Evolutionary conservation across 2,113 vertebrate species (phyloP).

Genomic region (Sander lucioperca): DNA sequence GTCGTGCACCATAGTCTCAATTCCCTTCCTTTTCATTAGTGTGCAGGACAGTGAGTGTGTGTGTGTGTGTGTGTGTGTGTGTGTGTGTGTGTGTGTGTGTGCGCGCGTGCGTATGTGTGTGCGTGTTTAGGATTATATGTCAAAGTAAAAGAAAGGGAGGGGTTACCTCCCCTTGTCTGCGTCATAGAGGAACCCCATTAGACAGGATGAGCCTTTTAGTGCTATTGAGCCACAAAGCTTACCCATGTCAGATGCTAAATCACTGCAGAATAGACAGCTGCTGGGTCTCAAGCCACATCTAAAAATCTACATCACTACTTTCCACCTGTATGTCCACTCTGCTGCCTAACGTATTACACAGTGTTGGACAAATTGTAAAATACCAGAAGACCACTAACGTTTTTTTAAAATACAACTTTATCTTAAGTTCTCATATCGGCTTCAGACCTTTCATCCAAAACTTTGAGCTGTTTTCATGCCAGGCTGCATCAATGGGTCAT

Average conservation of each 20-base stretch:
- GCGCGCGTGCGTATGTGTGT: slow-evolving; percentile 26
- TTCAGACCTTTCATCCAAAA: not conserved
- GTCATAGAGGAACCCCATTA: slow-evolving; percentile 84
- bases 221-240: slow-evolving; percentile 79
- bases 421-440: not conserved
- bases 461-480: not conserved
- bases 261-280: slow-evolving; percentile 71
- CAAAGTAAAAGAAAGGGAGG: slow-evolving; percentile 53
- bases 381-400: not conserved
- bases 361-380: not conserved
- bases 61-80: not conserved
- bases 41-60: slow-evolving; percentile 17
- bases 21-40: slow-evolving; percentile 76
- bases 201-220: slow-evolving; percentile 84
- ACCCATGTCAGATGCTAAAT: slow-evolving; percentile 77
- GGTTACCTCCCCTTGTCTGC: slow-evolving; percentile 67
- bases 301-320: slow-evolving; percentile 3
- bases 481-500: not conserved
- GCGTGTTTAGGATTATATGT: slow-evolving; percentile 58
- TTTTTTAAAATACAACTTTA: not conserved
- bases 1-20: slow-evolving; percentile 58
- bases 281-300: slow-evolving; percentile 47
- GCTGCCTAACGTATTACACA: not conserved
- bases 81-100: slow-evolving; percentile 9
- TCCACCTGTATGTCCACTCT: slow-evolving; percentile 25